A percentile compares a stretch with the other conserved stretches of the same genome.
These are phyloP conservation scores for Myopa testacea DNA, from an alignment of 2,888 invertebrate genomes.

Conservation along the genomic window DNA sequence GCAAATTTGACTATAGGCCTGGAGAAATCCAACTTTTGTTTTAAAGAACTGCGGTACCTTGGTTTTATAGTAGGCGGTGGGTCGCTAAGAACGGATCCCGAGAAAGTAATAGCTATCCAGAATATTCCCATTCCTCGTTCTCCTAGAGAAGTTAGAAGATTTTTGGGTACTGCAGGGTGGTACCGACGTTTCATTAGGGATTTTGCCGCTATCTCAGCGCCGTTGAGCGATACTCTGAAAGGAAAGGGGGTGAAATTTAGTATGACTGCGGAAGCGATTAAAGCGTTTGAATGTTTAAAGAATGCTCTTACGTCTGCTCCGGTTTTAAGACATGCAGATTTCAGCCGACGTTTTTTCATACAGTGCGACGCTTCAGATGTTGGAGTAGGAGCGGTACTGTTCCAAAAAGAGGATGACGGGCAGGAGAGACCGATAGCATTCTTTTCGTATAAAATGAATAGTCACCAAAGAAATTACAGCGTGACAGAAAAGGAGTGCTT, in stretches of 20 bases:
- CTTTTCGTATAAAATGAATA: slow-evolving; percentile 43
- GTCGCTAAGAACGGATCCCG: background rate
- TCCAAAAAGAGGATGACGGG: slow-evolving; percentile 35
- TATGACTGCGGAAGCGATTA: slow-evolving; percentile 7
- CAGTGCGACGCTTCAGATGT: slow-evolving; percentile 43
- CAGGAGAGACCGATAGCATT: slow-evolving; percentile 34
- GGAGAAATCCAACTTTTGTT: background rate
- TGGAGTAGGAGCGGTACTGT: slow-evolving; percentile 42
- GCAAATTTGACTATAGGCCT: background rate
- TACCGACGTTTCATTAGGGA: background rate
- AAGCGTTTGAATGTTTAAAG: background rate
- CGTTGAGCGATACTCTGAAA: slow-evolving; percentile 13
- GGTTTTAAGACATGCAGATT: background rate
- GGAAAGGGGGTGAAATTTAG: slow-evolving; percentile 9
- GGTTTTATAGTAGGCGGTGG: background rate
- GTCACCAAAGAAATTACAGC: slow-evolving; percentile 41
- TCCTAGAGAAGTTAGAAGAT: slow-evolving; percentile 12
- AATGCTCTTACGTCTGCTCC: background rate
- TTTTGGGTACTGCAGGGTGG: slow-evolving; percentile 20
- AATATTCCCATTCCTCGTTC: background rate
- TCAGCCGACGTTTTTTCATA: slow-evolving; percentile 32
- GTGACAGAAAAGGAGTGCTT: slow-evolving; percentile 45
- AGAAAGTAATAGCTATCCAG: background rate
- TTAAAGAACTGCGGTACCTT: background rate
- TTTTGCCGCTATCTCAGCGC: slow-evolving; percentile 12